A percentile compares a stretch with the other conserved stretches of the same genome.
Conservation (phyloP, 53 echinoderm and acorn worm species). For the Astropecten irregularis region DNA sequence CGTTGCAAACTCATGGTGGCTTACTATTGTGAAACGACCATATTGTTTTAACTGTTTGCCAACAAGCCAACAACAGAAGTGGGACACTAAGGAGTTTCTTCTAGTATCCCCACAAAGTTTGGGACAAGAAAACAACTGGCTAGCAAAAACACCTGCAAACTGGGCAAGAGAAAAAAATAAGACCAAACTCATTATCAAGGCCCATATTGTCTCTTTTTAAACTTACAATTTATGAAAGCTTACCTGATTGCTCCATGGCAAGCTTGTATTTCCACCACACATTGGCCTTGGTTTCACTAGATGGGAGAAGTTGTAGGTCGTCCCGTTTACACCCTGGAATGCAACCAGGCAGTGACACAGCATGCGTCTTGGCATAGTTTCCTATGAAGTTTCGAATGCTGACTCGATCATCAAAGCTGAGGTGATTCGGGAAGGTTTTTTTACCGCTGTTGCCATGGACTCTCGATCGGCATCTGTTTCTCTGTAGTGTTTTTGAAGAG, state of each 20-base stretch:
- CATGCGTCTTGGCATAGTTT: slow-evolving; percentile 14
- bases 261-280: slow-evolving; percentile 13
- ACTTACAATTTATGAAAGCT: too few relatives aligned
- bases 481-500: slow-evolving; percentile 9
- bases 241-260: slow-evolving; percentile 5
- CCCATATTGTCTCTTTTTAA: too few relatives aligned
- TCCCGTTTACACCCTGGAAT: slow-evolving; percentile 8
- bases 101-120: too few relatives aligned
- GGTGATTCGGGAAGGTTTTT: neutral
- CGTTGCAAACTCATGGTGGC: too few relatives aligned
- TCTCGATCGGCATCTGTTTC: neutral
- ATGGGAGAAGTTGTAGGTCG: neutral
- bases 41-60: too few relatives aligned
- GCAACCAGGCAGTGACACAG: slow-evolving; percentile 9
- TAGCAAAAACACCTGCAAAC: too few relatives aligned
- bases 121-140: too few relatives aligned
- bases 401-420: neutral
- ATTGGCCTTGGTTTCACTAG: slow-evolving; percentile 14
- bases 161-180: too few relatives aligned
- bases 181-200: too few relatives aligned
- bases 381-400: neutral
- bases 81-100: too few relatives aligned
- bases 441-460: neutral
- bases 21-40: too few relatives aligned
- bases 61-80: too few relatives aligned